Conservation (phyloP, 1,140 invertebrate genomes). For the Aphis gossypii region DNA sequence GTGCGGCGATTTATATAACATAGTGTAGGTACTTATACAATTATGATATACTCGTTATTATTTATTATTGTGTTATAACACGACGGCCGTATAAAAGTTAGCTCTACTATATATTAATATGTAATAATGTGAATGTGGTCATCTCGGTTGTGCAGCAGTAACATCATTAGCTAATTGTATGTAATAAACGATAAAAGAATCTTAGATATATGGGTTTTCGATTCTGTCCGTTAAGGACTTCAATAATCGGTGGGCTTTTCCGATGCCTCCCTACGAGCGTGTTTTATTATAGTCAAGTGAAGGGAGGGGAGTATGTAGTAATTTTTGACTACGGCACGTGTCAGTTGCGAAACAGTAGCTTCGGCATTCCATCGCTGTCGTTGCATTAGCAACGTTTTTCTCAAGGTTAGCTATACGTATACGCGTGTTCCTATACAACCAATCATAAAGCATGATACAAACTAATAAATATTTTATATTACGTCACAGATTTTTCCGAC, state of each 20-base stretch:
- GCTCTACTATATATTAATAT: background rate
- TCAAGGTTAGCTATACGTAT: background rate
- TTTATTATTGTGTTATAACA: background rate
- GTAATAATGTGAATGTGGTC: background rate
- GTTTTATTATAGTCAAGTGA: background rate
- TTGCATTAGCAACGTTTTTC: background rate
- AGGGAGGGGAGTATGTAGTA: background rate
- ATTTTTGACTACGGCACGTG: background rate
- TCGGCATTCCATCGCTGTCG: constrained; percentile 14
- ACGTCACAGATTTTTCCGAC: background rate
- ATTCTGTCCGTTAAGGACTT: background rate
- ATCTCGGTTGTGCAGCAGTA: background rate
- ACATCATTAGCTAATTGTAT: background rate
- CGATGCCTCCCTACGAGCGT: background rate
- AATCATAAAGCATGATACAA: background rate
- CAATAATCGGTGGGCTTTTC: background rate
- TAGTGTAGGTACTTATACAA: background rate
- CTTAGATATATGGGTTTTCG: background rate
- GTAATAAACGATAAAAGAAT: background rate
- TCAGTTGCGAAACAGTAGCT: background rate
- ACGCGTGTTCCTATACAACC: background rate
- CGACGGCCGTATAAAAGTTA: background rate
- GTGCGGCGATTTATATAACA: background rate
- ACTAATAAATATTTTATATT: background rate
- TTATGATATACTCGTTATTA: background rate